These are phyloP conservation scores for Xanthorhoe designata DNA, from an alignment of 2,888 invertebrate genomes.

Conservation along the genomic window DNA sequence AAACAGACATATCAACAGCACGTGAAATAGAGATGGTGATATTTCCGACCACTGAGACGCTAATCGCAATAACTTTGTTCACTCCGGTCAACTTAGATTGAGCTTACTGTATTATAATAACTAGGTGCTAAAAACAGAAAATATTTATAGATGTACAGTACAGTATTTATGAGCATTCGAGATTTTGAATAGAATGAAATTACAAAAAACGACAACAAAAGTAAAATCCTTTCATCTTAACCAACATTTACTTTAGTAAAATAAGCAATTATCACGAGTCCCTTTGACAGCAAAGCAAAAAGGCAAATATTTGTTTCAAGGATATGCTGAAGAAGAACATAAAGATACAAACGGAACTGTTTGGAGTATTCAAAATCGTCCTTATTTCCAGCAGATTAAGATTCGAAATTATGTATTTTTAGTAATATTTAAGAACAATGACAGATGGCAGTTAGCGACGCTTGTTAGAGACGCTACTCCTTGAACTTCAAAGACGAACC, in stretches of 20 bases:
- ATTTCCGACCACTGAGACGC: too few species aligned
- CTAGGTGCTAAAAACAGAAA: too few species aligned
- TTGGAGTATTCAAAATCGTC: background rate
- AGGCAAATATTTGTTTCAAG: constrained; percentile 49
- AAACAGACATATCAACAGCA: too few species aligned
- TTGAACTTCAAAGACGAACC: constrained; percentile 37
- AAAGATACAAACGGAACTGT: constrained; percentile 24
- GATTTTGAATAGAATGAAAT: background rate
- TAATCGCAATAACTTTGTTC: too few species aligned
- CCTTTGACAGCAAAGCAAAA: constrained; percentile 39
- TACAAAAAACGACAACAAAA: background rate
- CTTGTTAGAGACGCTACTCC: constrained; percentile 43
- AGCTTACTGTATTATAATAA: too few species aligned
- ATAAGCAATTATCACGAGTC: constrained; percentile 25
- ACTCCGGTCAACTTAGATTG: too few species aligned
- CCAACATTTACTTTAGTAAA: constrained; percentile 24
- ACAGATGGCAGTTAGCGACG: constrained; percentile 37
- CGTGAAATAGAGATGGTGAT: too few species aligned
- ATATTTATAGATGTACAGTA: too few species aligned
- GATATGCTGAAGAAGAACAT: constrained; percentile 43
- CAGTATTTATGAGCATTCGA: too few species aligned
- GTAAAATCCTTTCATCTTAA: constrained; percentile 8
- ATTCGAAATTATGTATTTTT: constrained; percentile 14
- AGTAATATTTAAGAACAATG: constrained; percentile 22
- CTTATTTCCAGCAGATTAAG: constrained; percentile 12